Base-by-base conservation (phyloP, 2,113 vertebrate genomes). In the Picathartes gymnocephalus region DNA sequence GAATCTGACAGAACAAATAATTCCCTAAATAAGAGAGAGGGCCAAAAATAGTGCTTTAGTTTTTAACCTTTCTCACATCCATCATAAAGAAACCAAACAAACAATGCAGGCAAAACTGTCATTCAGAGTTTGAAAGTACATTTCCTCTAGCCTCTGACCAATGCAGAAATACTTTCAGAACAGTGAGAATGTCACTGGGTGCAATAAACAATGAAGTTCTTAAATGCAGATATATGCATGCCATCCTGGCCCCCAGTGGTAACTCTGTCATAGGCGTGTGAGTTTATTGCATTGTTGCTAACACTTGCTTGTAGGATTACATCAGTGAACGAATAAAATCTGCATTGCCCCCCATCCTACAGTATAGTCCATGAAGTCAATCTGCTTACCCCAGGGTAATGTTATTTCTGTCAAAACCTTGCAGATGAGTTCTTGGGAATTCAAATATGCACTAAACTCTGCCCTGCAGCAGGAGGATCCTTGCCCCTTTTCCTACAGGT, bases 231-330 rank as follows among this genome's bases (percentile, higher is more conserved):
- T 72, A 30, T 6, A 13, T 76, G 3, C 23, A 60, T 17, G 5
- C 1, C 1, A 0, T 72, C 37, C 25, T 18, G 7, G 5, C 9
- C 40, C 2, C 13, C n/a, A 47, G 18, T 2, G 5, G 13, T 68
- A 68, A 35, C 6, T 57, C 51, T 42, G 25, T 19, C 62, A 64
- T 54, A 27, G 4, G 3, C 3, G 4, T 37, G 13, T 54, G 14
- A 76, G 21, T 28, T 85, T 83, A 68, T 33, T 51, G 16, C 51
- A 21, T 31, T 21, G 7, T 51, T 28, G 12, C 19, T 65, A 20
- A 19, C 33, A 18, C 9, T 61, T 61, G 25, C 1, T 3, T 44
- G 13, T 20, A 50, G 14, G 30, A 80, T 76, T 2, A 0, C 35
- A 61, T 24, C 4, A 57, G 21, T 3, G 4, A 56, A 80, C 77